Evolutionary conservation across 2,797 vertebrate species (phyloP).

Genomic region (Babyrousa celebensis): DNA sequence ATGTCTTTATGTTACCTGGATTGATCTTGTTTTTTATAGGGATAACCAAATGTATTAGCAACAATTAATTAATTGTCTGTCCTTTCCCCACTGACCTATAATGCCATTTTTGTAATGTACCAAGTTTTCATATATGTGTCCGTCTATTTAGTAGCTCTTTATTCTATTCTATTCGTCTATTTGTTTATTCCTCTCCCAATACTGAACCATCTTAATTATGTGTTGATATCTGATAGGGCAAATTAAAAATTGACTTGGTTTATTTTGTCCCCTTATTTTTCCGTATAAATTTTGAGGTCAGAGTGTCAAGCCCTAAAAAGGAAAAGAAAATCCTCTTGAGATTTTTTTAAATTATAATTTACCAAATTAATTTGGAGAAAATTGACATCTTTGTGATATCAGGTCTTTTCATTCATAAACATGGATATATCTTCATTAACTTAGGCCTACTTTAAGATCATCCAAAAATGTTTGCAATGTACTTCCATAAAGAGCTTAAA

Average conservation of each 20-base stretch:
- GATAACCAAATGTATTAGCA: neutral
- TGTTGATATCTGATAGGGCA: neutral
- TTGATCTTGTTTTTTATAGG: constrained; percentile 33
- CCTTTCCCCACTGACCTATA: neutral
- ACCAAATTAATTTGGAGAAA: constrained; percentile 3
- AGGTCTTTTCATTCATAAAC: neutral
- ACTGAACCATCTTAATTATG: neutral
- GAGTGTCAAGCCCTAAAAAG: neutral
- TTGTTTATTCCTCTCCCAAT: neutral
- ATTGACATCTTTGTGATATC: neutral
- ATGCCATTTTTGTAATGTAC: neutral
- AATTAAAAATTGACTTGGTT: neutral
- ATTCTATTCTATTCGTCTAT: neutral
- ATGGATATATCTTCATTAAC: constrained; percentile 5
- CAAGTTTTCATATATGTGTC: neutral
- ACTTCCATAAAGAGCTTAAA: constrained; percentile 5
- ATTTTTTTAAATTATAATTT: constrained; percentile 12
- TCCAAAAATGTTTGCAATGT: constrained; percentile 23
- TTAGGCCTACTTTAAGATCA: constrained; percentile 3
- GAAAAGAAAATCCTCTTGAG: neutral
- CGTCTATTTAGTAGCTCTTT: neutral
- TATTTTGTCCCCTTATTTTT: neutral
- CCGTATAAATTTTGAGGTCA: neutral
- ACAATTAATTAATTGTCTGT: neutral
- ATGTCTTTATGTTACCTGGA: constrained; percentile 9